A percentile compares a stretch with the other conserved stretches of the same genome.
These are phyloP conservation scores for Chrysemys picta DNA, from an alignment of 2,113 vertebrate species.

Conservation along the genomic window DNA sequence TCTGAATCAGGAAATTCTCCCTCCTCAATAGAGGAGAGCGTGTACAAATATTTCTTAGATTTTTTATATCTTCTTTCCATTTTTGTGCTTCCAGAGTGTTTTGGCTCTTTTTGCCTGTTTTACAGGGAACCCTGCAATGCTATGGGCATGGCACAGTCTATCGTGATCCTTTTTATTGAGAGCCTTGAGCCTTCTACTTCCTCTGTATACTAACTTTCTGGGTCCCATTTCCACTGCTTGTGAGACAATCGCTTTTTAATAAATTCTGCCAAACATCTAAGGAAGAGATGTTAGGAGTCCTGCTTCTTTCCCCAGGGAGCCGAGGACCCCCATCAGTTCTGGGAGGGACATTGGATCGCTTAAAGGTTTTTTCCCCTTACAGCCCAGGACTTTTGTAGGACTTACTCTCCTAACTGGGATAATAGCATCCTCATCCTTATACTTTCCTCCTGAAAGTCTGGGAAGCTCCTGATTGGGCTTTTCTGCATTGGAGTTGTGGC, in stretches of 20 bases:
- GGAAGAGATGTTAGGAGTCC: not conserved
- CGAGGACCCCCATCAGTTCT: not conserved
- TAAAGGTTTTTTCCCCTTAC: not conserved
- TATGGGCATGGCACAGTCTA: not conserved
- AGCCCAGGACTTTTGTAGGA: not conserved
- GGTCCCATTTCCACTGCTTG: not conserved
- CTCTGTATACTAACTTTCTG: not conserved
- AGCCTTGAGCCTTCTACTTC: not conserved
- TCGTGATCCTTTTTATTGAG: not conserved
- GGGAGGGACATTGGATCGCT: not conserved
- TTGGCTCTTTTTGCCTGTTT: not conserved
- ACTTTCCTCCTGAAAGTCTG: not conserved
- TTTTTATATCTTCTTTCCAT: not conserved
- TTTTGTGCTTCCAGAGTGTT: not conserved
- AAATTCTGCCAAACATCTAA: not conserved
- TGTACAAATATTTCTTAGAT: not conserved
- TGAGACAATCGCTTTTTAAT: not conserved
- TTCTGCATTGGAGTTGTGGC: not conserved
- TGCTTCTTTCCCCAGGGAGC: not conserved
- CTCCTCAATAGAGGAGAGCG: not conserved
- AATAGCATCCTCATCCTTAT: not conserved
- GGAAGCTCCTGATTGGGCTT: not conserved
- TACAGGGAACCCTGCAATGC: not conserved
- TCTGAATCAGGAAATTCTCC: not conserved
- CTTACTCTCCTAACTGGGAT: not conserved